Evolutionary conservation across 2,797 vertebrate species (phyloP).

Genomic region (Cossypha dichroa): DNA sequence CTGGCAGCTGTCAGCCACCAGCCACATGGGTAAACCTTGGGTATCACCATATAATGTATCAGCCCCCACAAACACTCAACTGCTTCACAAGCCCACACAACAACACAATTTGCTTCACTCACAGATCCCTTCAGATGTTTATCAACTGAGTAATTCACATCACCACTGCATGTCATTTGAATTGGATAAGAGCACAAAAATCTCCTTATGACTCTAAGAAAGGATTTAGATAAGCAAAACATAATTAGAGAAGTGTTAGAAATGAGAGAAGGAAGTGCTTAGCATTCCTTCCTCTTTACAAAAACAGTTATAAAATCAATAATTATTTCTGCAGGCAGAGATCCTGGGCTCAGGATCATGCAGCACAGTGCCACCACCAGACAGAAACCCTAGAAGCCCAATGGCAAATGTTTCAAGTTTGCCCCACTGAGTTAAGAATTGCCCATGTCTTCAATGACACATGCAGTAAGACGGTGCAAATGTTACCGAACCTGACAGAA

Average conservation of each 20-base stretch:
- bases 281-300: background rate
- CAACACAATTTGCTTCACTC: background rate
- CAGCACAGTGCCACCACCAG: background rate
- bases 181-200: background rate
- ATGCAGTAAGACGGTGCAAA: fast-evolving
- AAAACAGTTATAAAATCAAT: background rate
- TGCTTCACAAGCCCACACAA: slow-evolving; percentile 3
- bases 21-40: background rate
- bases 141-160: slow-evolving; percentile 42
- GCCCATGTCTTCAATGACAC: background rate
- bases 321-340: background rate
- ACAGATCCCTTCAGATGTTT: background rate
- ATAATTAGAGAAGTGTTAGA: background rate
- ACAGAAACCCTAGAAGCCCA: background rate
- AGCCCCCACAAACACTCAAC: background rate
- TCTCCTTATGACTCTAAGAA: slow-evolving; percentile 12
- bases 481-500: background rate
- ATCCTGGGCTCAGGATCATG: background rate
- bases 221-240: slow-evolving; percentile 14
- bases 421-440: background rate
- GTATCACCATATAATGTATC: background rate
- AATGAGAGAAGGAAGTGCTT: background rate
- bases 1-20: background rate
- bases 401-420: background rate
- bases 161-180: background rate